A percentile compares a stretch with the other conserved stretches of the same genome.
Conservation (phyloP, 2,888 invertebrate genomes). For the Ariolimax columbianus region DNA sequence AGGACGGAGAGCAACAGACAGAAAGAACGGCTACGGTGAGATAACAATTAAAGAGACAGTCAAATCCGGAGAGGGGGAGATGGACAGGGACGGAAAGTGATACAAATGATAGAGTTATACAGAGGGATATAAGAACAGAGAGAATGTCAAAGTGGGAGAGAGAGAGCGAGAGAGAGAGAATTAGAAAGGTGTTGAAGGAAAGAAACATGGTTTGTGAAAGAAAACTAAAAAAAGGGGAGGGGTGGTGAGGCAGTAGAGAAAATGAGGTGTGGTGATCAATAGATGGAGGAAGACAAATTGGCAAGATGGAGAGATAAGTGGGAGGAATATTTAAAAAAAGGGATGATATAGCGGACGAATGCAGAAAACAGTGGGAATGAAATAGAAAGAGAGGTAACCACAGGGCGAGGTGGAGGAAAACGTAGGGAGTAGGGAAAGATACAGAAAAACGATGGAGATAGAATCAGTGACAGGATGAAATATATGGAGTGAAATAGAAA, state of each 20-base stretch:
- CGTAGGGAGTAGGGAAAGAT: neutral
- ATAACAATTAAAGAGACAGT: no score
- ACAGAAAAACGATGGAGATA: neutral
- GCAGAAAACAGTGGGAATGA: no score
- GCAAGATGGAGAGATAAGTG: no score
- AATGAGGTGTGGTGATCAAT: neutral
- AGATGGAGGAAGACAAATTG: neutral
- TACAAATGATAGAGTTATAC: no score
- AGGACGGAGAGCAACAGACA: no score
- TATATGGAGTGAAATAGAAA: neutral
- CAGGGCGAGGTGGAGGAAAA: neutral
- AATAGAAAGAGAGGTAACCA: no score
- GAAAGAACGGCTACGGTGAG: no score
- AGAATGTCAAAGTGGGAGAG: conserved; percentile 9
- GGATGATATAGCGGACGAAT: no score
- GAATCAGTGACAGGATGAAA: neutral
- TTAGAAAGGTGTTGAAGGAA: neutral
- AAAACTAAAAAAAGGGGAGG: neutral
- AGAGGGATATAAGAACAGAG: no score
- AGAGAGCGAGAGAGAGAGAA: neutral
- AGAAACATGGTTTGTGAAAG: neutral
- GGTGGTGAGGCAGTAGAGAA: neutral
- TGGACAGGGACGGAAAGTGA: no score
- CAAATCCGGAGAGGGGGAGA: no score
- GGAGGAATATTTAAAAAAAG: no score